Evolutionary conservation across 2,797 vertebrate genomes (phyloP), one percentile per base, ranked within the genome.

Genomic region (Leptodactylus fallax): DNA sequence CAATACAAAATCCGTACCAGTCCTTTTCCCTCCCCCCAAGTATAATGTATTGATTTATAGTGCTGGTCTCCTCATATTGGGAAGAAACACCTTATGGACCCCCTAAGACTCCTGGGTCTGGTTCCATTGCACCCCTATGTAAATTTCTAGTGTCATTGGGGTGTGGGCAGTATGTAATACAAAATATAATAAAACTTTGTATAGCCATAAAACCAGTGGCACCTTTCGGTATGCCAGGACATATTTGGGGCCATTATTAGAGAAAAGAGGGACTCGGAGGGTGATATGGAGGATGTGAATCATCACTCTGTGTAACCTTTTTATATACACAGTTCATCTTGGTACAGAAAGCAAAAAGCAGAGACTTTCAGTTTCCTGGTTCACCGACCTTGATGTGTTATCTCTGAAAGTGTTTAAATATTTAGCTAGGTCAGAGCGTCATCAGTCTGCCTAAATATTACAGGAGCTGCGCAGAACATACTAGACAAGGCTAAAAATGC

Each of bases 371-470:
- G 71, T 21, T 83, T 83, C 72, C 86, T 25, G 71, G 86, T 77
- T 83, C 71, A 83, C 6, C 61, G 67, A 78, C 86, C 86, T 87
- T 82, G 56, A 36, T 7, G 55, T 21, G 71, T 77, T 87, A 87
- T 87, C 86, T 87, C 14, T 51, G 56, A 6, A 81, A 55, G 71
- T 77, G 71, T 83, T 87, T 87, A 83, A 87, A 87, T 87, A 87
- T 87, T 87, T 87, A 80, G 85, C 55, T 80, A 86, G 67, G 79
- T 27, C 56, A 74, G 56, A 76, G 9, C 69, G 36, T 67, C 85
- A 86, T 77, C 86, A 12, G 77, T 71, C 77, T 80, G 47, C 74
- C 36, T 36, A 61, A 82, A 72, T 80, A 80, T 23, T 25, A 72
- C 27, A 25, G 9, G 16, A 51, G n/a, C 27, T 77, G 45, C 14